These are phyloP conservation scores for Iphiclides podalirius DNA, from an alignment of 2,888 invertebrate genomes.

Conservation along the genomic window DNA sequence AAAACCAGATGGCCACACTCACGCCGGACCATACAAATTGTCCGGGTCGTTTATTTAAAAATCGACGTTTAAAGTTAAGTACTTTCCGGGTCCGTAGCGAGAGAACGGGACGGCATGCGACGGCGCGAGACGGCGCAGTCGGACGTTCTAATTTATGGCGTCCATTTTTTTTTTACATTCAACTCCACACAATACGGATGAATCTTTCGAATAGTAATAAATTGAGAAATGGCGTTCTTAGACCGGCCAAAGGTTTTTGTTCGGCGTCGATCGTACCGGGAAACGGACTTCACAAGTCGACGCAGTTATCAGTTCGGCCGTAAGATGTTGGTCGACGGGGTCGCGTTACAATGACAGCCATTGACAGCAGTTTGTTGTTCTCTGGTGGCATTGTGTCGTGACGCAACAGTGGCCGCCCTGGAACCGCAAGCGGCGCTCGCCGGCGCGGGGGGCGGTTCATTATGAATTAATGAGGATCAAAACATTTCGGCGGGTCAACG, in stretches of 20 bases:
- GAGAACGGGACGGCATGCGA: constrained; percentile 55
- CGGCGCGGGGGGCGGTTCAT: constrained; percentile 63
- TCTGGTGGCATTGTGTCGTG: constrained; percentile 57
- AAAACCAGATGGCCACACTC: constrained; percentile 67
- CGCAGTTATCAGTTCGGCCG: constrained; percentile 51
- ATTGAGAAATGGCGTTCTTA: constrained; percentile 71
- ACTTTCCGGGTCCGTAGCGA: constrained; percentile 62
- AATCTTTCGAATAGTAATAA: constrained; percentile 74
- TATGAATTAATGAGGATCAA: constrained; percentile 66
- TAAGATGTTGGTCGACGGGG: constrained; percentile 54
- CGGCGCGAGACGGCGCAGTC: no score
- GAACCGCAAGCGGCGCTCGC: constrained; percentile 34
- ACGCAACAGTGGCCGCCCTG: constrained; percentile 48
- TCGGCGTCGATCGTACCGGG: constrained; percentile 71
- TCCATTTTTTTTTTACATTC: constrained; percentile 60
- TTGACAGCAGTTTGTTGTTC: constrained; percentile 53
- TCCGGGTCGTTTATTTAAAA: constrained; percentile 55
- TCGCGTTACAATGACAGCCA: constrained; percentile 61
- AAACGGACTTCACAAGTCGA: constrained; percentile 78
- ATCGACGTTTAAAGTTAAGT: constrained; percentile 72
- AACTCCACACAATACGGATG: constrained; percentile 64
- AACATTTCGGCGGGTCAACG: constrained; percentile 57
- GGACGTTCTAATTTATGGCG: constrained; percentile 77
- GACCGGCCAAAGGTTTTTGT: constrained; percentile 69
- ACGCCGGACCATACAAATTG: constrained; percentile 34